Base-by-base conservation (phyloP, 2,797 vertebrate genomes). In the Sebastes nivosus region DNA sequence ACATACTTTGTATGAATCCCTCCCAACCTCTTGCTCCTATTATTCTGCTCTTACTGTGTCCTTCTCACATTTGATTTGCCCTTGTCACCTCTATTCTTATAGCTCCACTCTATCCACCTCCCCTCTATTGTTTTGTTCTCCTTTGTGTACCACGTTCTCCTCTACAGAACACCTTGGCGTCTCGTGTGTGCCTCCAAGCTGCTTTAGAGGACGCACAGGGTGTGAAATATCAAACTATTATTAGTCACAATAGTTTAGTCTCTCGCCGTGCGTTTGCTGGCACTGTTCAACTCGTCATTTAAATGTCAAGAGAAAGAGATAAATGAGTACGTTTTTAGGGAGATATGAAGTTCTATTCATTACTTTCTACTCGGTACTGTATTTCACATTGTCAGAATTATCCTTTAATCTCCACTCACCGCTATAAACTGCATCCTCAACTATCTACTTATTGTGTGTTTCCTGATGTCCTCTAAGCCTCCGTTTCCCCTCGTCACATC, bases 401-500 rank as follows among this genome's bases (percentile, higher is more conserved):
- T 58, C 65, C 68, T 73, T 80, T 83, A 82, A 85, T 84, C 75
- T 77, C 64, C 25, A 7, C 64, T 58, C 50, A 54, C 9, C 1
- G 13, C 77, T 52, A 59, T 60, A 42, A 75, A 72, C 76, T 20
- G 58, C 36, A 67, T 81, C 67, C 36, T 36, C 25, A 3, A 13
- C 75, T 9, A 32, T 57, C 58, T 50, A 6, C 67, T 52, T 22
- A 61, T 60, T 24, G 59, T 79, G 71, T 80, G 76, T 50, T 34
- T 70, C 66, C 57, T 52, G 30, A 14, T 75, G 84, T 82, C 71
- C 80, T 82, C 72, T 27, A 70, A 84, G 87, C 77, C 34, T 75
- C 68, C 1, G 34, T 77, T 82, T 74, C 79, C 11, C 63, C 69
- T 69, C 72, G 84, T 80, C 77, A 84, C 74, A 77, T 88, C 83